These are phyloP conservation scores for Perognathus longimembris DNA, from an alignment of 2,113 vertebrate genomes.

Conservation along the genomic window DNA sequence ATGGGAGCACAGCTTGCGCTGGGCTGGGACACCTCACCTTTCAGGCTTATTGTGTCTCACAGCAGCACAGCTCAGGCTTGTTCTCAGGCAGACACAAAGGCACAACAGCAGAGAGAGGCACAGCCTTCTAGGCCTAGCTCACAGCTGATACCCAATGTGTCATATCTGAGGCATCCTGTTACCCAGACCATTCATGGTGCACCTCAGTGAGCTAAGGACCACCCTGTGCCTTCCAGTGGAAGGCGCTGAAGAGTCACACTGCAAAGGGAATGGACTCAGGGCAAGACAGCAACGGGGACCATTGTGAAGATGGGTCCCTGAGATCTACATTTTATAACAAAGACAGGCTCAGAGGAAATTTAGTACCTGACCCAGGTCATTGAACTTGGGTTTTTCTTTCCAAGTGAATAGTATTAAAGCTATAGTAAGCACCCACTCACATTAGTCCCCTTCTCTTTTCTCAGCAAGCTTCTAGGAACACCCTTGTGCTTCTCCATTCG, in stretches of 20 bases:
- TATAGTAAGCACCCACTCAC: not conserved
- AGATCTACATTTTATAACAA: not conserved
- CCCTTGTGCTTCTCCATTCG: fast-evolving
- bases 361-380: not conserved
- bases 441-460: no score
- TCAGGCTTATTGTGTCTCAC: not conserved
- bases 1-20: no score
- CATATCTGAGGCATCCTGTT: fast-evolving
- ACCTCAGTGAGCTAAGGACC: fast-evolving
- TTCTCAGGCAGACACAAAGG: not conserved
- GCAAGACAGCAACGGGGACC: fast-evolving
- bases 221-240: not conserved
- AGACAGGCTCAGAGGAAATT: not conserved
- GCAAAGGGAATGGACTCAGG: no score
- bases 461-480: not conserved
- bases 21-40: not conserved
- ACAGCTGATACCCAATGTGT: fast-evolving
- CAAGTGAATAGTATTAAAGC: not conserved
- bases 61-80: not conserved
- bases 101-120: not conserved
- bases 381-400: not conserved
- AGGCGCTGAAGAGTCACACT: no score
- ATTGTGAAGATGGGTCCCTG: no score
- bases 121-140: no score
- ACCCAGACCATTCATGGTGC: no score